These are phyloP conservation scores for Anableps anableps DNA, from an alignment of 2,797 vertebrate species.

Conservation along the genomic window DNA sequence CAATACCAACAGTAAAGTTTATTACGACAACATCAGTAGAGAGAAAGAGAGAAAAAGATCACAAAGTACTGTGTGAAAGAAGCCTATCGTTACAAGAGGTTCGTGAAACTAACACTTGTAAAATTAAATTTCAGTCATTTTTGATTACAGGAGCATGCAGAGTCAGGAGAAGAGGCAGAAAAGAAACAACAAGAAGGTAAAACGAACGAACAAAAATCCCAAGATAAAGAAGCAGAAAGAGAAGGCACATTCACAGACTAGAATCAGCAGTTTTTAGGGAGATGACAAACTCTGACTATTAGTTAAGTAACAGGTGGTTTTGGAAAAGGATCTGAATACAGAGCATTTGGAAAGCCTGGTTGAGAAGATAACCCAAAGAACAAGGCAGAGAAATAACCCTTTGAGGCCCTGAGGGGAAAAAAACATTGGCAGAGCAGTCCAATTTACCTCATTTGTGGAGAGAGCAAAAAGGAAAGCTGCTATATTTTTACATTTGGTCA, in stretches of 20 bases:
- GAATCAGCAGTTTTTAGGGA: constrained; percentile 85
- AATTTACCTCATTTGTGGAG: neutral
- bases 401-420: constrained; percentile 77
- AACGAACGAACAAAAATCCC: constrained; percentile 64
- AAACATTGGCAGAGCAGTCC: constrained; percentile 3
- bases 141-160: constrained; percentile 94
- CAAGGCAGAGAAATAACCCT: constrained; percentile 85
- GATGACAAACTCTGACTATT: constrained; percentile 81
- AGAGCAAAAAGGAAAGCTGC: constrained; percentile 14
- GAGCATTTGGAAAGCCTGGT: constrained; percentile 82
- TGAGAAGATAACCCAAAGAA: constrained; percentile 77
- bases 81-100: constrained; percentile 92
- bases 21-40: constrained; percentile 97
- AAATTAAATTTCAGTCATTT: constrained; percentile 78
- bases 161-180: constrained; percentile 83
- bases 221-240: constrained; percentile 85
- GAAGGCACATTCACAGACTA: constrained; percentile 97
- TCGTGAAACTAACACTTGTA: constrained; percentile 84
- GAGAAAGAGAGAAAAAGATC: constrained; percentile 88
- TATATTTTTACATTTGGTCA: constrained; percentile 20
- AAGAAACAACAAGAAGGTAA: constrained; percentile 77
- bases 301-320: constrained; percentile 79
- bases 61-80: constrained; percentile 89
- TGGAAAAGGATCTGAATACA: constrained; percentile 80
- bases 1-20: constrained; percentile 99